Conservation (phyloP, 2,113 vertebrate genomes). For the Cisticola juncidis region DNA sequence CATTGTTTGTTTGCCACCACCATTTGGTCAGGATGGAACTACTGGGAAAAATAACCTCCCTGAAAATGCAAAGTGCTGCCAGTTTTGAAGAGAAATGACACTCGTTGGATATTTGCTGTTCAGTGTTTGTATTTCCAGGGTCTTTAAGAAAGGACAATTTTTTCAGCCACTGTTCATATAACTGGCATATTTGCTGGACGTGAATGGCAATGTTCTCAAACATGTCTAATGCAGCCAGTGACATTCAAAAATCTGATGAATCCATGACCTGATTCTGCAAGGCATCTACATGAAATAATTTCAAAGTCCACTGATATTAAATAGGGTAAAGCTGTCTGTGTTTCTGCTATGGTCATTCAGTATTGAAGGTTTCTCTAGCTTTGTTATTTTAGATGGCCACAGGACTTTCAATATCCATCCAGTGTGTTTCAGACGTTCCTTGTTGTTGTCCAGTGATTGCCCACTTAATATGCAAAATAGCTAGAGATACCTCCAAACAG, state of each 20-base stretch:
- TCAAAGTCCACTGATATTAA: not conserved
- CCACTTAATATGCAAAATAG: not conserved
- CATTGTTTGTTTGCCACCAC: conserved; percentile 25
- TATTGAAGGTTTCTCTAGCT: not conserved
- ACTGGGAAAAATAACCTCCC: conserved; percentile 47
- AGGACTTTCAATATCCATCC: not conserved
- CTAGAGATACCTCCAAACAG: not conserved
- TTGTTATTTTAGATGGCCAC: not conserved
- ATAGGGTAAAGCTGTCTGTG: not conserved
- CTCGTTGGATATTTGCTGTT: not conserved
- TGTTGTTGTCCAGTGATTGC: not conserved
- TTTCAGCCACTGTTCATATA: not conserved
- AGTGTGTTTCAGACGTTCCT: not conserved
- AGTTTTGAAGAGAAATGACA: conserved; percentile 24
- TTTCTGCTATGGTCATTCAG: not conserved
- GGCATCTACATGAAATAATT: not conserved
- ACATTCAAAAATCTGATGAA: conserved; percentile 38
- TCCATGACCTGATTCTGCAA: not conserved
- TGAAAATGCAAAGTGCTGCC: conserved; percentile 36
- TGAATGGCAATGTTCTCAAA: not conserved
- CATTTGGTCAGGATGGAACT: conserved; percentile 50
- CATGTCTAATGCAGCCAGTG: not conserved
- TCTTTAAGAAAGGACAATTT: not conserved
- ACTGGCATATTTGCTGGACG: not conserved
- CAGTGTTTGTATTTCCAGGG: conserved; percentile 13